Evolutionary conservation across 37 sponge, comb jelly and placozoan genomes (phyloP).

Genomic region (Oscarella lobularis): DNA sequence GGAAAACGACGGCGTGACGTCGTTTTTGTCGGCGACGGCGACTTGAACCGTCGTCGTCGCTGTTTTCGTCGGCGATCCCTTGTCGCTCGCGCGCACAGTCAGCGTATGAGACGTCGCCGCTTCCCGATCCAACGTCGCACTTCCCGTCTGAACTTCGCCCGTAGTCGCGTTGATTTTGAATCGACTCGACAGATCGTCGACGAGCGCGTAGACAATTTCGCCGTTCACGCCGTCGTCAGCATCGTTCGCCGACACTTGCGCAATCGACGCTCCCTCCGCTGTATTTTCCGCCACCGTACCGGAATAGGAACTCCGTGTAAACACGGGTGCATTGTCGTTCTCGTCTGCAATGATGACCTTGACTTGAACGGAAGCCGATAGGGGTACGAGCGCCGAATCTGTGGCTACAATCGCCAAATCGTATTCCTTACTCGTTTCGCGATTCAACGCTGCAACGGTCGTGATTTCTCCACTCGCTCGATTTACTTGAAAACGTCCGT

Average conservation of each 20-base stretch:
- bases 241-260: neutral
- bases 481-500: neutral
- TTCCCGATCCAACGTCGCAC: conserved; percentile 4
- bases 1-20: too few species aligned
- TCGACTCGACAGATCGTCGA: neutral
- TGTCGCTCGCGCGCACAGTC: conserved; percentile 8
- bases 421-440: neutral
- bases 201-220: neutral
- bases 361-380: neutral
- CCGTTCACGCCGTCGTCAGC: neutral
- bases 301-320: neutral
- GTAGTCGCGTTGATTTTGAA: neutral
- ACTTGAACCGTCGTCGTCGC: too few species aligned
- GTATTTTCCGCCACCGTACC: neutral
- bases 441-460: neutral
- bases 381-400: neutral
- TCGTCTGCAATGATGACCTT: neutral
- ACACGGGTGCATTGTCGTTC: neutral
- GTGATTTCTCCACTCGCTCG: neutral
- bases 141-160: neutral
- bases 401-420: neutral
- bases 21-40: too few species aligned
- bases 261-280: neutral
- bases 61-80: too few species aligned
- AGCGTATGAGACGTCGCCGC: neutral